These are phyloP conservation scores for Nyctibius grandis DNA, from an alignment of 2,797 vertebrate species.

Conservation along the genomic window DNA sequence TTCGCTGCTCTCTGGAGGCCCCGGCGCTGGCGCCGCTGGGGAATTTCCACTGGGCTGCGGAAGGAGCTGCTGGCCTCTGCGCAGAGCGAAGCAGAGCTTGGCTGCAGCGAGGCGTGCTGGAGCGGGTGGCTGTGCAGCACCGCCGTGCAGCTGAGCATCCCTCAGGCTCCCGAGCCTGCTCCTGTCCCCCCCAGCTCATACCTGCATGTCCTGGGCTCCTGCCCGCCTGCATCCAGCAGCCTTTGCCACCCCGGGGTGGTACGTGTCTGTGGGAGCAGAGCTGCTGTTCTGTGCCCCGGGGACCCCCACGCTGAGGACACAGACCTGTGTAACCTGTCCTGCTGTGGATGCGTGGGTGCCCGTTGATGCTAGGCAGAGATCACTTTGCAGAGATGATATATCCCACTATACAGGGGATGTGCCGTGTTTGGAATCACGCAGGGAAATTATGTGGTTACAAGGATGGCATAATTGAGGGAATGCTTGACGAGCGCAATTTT, in stretches of 20 bases:
- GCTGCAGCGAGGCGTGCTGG: background rate
- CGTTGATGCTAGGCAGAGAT: no score
- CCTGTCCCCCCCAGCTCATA: fast-evolving
- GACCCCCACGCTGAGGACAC: fast-evolving
- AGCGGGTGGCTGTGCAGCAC: background rate
- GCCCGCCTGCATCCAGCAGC: background rate
- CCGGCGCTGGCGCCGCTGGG: background rate
- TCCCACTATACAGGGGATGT: fast-evolving
- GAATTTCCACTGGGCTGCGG: slow-evolving; percentile 13
- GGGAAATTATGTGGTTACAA: background rate
- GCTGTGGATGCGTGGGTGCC: fast-evolving
- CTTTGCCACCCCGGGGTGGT: fast-evolving
- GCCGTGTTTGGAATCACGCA: background rate
- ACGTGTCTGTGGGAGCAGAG: fast-evolving
- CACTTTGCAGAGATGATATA: background rate
- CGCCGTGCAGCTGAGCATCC: background rate
- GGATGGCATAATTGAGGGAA: background rate
- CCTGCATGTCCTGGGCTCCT: fast-evolving
- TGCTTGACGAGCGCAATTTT: background rate
- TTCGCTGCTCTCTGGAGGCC: background rate
- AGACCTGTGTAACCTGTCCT: fast-evolving
- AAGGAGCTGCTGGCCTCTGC: background rate
- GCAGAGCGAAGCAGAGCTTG: fast-evolving
- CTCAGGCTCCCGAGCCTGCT: fast-evolving
- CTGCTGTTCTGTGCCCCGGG: fast-evolving